A percentile compares a stretch with the other conserved stretches of the same genome.
phyloP scores from a whole-genome alignment of 2,113 vertebrate genomes.

The Tiliqua scincoides region DNA sequence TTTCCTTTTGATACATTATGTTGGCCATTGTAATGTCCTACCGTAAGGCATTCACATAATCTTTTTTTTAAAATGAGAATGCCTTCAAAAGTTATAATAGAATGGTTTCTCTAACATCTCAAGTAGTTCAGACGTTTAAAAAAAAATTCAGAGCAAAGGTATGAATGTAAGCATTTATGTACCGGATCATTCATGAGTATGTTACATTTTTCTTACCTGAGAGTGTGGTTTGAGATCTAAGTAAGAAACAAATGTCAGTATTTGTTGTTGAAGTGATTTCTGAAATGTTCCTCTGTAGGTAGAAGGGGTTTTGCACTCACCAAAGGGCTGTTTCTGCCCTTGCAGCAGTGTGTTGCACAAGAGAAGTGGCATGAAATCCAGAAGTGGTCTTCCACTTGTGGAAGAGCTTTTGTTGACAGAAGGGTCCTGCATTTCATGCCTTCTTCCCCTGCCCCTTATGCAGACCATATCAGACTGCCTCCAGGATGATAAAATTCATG shows the following conservation, averaged over 20 bases:
- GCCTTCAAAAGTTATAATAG: constrained; percentile 25
- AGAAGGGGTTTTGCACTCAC: neutral
- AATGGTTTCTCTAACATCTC: constrained; percentile 5
- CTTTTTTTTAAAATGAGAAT: constrained; percentile 38
- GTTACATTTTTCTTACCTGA: neutral
- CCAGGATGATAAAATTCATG: too few relatives aligned
- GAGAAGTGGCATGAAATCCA: neutral
- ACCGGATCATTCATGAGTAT: neutral
- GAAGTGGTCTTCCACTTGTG: neutral
- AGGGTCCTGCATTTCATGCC: neutral
- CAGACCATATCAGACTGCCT: neutral
- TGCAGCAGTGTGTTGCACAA: neutral
- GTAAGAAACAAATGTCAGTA: neutral
- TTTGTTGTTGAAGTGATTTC: neutral
- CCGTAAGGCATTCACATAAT: constrained; percentile 34
- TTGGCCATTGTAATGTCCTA: constrained; percentile 38
- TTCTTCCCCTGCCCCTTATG: neutral
- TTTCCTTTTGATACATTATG: constrained; percentile 43
- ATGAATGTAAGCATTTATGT: neutral
- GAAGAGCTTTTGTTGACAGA: neutral
- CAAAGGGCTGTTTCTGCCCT: neutral
- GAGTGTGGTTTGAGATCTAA: neutral
- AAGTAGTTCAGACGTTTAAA: constrained; percentile 1
- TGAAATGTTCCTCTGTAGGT: neutral
- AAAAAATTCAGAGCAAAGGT: neutral